phyloP scores from a whole-genome alignment of 2,797 vertebrate genomes.

The Setipinna tenuifilis region DNA sequence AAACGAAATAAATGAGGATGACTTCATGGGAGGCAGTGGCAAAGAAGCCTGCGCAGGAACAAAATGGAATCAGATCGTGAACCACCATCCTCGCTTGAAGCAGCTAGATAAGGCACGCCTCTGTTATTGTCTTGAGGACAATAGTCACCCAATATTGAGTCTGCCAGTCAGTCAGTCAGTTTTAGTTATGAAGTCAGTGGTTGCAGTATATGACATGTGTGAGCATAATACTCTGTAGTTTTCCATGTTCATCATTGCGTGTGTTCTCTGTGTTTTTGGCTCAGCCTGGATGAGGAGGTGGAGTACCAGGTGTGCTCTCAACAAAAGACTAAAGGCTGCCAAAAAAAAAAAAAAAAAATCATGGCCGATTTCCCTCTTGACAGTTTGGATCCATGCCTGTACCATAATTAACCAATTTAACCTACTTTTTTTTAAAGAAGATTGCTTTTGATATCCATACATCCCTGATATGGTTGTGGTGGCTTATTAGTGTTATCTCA shows the following conservation, averaged over 20 bases:
- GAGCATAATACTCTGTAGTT: background rate
- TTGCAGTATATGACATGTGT: background rate
- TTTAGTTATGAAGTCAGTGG: background rate
- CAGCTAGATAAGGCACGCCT: background rate
- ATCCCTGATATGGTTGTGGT: background rate
- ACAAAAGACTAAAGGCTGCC: background rate
- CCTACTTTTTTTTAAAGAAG: constrained; percentile 17
- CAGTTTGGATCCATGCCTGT: constrained; percentile 1
- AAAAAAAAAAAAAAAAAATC: background rate
- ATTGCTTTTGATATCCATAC: constrained; percentile 15
- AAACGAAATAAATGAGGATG: background rate
- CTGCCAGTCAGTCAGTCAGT: background rate
- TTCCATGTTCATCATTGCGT: background rate
- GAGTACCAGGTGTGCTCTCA: constrained; percentile 1
- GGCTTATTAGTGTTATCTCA: background rate
- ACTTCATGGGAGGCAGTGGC: background rate
- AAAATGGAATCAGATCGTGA: background rate
- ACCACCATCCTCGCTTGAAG: background rate
- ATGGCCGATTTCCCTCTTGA: constrained; percentile 17
- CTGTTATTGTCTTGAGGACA: background rate
- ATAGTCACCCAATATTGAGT: background rate
- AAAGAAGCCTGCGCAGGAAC: background rate
- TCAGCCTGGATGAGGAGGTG: background rate
- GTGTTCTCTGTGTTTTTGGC: background rate
- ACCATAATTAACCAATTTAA: constrained; percentile 16